Evolutionary conservation across 2,888 invertebrate genomes (phyloP), one percentile per base, ranked within the genome.

Genomic region (Cantharis lateralis): DNA sequence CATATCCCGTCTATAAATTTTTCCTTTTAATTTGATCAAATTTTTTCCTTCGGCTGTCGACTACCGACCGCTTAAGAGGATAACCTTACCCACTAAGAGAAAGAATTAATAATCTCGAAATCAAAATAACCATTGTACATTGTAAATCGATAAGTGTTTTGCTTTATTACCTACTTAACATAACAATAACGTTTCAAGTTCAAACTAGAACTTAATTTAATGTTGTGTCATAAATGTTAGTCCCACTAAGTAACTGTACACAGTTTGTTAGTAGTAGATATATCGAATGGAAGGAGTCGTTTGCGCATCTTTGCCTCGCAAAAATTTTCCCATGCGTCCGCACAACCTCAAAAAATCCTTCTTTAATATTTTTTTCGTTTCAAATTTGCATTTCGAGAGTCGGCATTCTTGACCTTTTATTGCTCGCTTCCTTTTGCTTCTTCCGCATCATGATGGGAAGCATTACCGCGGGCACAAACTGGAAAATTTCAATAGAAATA

Each of bases 1-100:
- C 72, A 70, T 16, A 5, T 18, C 63, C 74, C 78, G 24, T 72
- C 74, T 76, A 48, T 48, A 48, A 48, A 48, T 48, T 48, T n/a
- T 48, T 48, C 48, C 48, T n/a, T n/a, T 48, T 48, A 48, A 48
- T 48, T 48, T 48, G 13, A 48, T 48, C 48, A 48, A n/a, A 13
- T 48, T 48, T 5, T 48, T 48, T n/a, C 5, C 48, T 48, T 7
- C 48, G n/a, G 48, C n/a, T 1, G 5, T n/a, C n/a, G 48, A 13
- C 48, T n/a, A n/a, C 32, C 32, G 48, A 7, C 48, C 48, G 48
- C n/a, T n/a, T 2, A 13, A 32, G 32, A 32, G 32, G 13, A 32
- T 1, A 5, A 48, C 48, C 48, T n/a, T n/a, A n/a, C n/a, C n/a
- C 11, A 4, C 13, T 5, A 48, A 48, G 7, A 48, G 48, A 48